These are phyloP conservation scores for Beris morrisii DNA, from an alignment of 2,888 invertebrate species.

Conservation along the genomic window DNA sequence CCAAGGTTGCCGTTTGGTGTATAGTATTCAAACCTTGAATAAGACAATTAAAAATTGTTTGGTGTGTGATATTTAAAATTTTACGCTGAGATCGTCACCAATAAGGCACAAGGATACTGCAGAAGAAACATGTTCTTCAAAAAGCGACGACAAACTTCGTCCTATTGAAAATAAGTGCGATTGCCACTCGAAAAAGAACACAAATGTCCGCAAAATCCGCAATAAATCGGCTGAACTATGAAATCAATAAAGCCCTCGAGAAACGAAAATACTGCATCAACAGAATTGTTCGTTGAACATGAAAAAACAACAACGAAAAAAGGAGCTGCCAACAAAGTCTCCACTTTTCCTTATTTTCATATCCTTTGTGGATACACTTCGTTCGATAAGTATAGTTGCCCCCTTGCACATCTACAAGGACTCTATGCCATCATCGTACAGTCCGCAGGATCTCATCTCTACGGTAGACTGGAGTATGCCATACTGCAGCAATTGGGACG, in stretches of 20 bases:
- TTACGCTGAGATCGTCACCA: not conserved
- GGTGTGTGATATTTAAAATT: not conserved
- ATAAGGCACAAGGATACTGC: not conserved
- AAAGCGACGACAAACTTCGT: not conserved
- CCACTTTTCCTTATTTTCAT: slow-evolving; percentile 30
- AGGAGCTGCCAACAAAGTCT: slow-evolving; percentile 25
- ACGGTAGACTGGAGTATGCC: slow-evolving; percentile 28
- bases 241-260: slow-evolving; percentile 31
- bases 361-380: slow-evolving; percentile 35
- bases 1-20: too few relatives aligned
- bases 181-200: not conserved
- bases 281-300: slow-evolving; percentile 17
- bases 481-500: slow-evolving; percentile 42
- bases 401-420: slow-evolving; percentile 5
- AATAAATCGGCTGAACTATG: slow-evolving; percentile 15
- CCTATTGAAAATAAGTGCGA: not conserved
- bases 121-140: too few relatives aligned
- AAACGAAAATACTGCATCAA: slow-evolving; percentile 32
- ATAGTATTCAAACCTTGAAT: too few relatives aligned
- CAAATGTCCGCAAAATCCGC: slow-evolving; percentile 29
- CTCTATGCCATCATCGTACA: not conserved
- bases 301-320: slow-evolving; percentile 14
- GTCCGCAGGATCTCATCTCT: not conserved
- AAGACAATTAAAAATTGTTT: too few relatives aligned
- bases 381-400: slow-evolving; percentile 11